Evolutionary conservation across 2,888 invertebrate genomes (phyloP), one percentile per base, ranked within the genome.

Genomic region (Ornithoptera alexandrae): DNA sequence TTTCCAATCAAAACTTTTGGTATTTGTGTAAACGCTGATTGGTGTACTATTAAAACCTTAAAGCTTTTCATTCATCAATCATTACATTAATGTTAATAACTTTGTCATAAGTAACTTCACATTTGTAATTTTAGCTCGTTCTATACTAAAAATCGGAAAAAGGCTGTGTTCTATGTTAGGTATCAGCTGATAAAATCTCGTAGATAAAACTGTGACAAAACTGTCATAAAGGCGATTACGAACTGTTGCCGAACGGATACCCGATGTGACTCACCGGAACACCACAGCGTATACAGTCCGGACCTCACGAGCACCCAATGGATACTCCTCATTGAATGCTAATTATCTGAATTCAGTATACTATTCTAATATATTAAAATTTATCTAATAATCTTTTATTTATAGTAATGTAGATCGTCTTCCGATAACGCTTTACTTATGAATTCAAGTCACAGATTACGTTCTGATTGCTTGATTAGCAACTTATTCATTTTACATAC

Each of bases 251-350:
- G 65, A 76, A 78, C 84, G 86, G 86, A 86, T 83, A 80, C 78
- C 67, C 64, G 70, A 72, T 56, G 73, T 89, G 89, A 89, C 78
- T 90, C 90, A 90, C 89, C 89, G 89, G 89, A 89, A 88, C 87
- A 81, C 77, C 53, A 66, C 79, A 82, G 77, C 81, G 82, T 84
- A 81, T 83, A 84, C 83, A 82, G 84, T 84, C 80, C 84, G 84
- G 84, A 83, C 80, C 84, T 84, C 82, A 86, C 86, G 85, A 84
- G 84, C 81, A 79, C 80, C 76, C 77, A 75, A 73, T 70, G 76
- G 69, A 80, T 84, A 76, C 75, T 76, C 74, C 74, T 76, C 24
- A 58, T 57, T 79, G 87, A 87, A 90, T 90, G 84, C 79, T 80
- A 78, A 87, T 81, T 76, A 75, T 63, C 62, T 53, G 72, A 65